Conservation (phyloP, 2,888 invertebrate species). For the Parnassius apollo region DNA sequence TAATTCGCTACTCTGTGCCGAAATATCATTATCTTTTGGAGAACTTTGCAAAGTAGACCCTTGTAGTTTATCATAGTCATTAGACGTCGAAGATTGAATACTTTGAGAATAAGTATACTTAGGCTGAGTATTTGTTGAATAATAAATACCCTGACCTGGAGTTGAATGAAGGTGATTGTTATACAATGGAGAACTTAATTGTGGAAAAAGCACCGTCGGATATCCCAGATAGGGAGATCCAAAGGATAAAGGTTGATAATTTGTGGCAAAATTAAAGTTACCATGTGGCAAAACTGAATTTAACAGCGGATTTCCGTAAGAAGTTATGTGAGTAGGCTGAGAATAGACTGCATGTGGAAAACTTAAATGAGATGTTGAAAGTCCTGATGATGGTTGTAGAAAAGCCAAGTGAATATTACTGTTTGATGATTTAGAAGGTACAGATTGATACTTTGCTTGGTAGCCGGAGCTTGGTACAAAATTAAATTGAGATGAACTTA, state of each 20-base stretch:
- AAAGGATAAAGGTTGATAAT: conserved; percentile 50
- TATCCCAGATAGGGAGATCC: conserved; percentile 55
- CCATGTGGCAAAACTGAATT: conserved; percentile 45
- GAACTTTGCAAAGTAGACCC: conserved; percentile 47
- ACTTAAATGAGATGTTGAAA: conserved; percentile 47
- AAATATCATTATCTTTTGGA: conserved; percentile 63
- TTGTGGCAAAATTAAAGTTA: conserved; percentile 51
- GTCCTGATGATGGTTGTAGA: conserved; percentile 54
- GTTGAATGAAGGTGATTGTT: conserved; percentile 59
- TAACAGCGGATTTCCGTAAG: conserved; percentile 45
- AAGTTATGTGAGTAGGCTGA: conserved; percentile 16
- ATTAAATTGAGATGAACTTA: conserved; percentile 60
- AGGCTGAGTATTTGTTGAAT: conserved; percentile 59
- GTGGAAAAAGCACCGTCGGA: conserved; percentile 58
- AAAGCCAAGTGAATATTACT: conserved; percentile 64
- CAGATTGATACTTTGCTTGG: conserved; percentile 68
- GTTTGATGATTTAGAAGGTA: conserved; percentile 56
- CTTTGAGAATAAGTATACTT: conserved; percentile 57
- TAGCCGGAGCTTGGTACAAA: conserved; percentile 68
- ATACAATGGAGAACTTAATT: conserved; percentile 59
- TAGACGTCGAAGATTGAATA: conserved; percentile 40
- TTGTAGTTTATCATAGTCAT: conserved; percentile 62
- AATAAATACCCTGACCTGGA: conserved; percentile 62
- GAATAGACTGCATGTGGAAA: conserved; percentile 53
- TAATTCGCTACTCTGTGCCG: conserved; percentile 54